Base-by-base conservation (phyloP, 2,888 invertebrate species). In the Trichopria drosophilae region DNA sequence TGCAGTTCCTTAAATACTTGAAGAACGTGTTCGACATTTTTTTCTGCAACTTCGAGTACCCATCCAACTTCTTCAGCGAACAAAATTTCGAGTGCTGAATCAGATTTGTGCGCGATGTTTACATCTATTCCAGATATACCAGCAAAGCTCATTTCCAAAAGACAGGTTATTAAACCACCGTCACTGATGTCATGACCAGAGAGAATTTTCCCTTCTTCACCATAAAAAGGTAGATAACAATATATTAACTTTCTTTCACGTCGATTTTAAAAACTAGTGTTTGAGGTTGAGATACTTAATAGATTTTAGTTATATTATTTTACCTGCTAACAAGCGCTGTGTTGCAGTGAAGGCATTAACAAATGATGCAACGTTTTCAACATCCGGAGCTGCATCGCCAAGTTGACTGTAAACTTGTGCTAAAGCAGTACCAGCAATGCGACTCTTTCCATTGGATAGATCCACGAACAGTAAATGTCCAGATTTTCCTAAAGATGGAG, bases 171-270 rank as follows among this genome's bases (percentile, higher is more conserved):
- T 23, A 98, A 79, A 22, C 99, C 98, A 16, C 99, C 98, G 78
- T 98, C 98, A 71, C 96, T 97, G 4, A 98, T 82, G 74, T 99
- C 98, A 73, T 99, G 98, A 0, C 97, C 96, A 4, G 96, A 82
- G 24, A 87, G 71, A 7, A 93, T 75, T 68, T 84, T 83, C 3
- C 81, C 81, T 60, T 85, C 87, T 87, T 70, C 37, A 73, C 71
- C 13, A 19, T 13, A 32, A 32, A 32, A 2, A 12, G 7, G 13
- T n/a, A 32, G 32, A 2, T 13, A 12, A 32, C n/a, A 32, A 12
- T 13, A 13, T 7, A 10, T n/a, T 13, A 15, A 32, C 13, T n/a
- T 32, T 37, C 4, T 19, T 35, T 2, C 22, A 36, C 35, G 3
- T 10, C 19, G 1, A 15, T 20, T 34, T 9, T 20, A 31, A n/a